These are phyloP conservation scores for Typhlichthys eigenmanni DNA, from an alignment of 2,797 vertebrate species.

Conservation along the genomic window DNA sequence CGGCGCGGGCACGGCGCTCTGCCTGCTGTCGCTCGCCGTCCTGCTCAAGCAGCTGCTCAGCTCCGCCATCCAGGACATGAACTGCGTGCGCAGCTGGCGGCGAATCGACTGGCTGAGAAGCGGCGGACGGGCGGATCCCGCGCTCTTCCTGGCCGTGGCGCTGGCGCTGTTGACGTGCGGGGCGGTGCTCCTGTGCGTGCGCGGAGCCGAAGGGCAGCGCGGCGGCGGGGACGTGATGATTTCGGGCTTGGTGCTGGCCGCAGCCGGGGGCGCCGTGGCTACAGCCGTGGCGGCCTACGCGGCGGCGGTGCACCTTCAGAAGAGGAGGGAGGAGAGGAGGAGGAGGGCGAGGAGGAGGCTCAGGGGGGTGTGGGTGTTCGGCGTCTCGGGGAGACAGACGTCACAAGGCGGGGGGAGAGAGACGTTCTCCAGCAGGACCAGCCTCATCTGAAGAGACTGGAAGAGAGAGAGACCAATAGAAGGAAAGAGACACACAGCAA, in stretches of 20 bases:
- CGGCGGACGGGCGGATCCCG: constrained; percentile 84
- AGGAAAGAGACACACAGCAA: background rate
- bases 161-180: constrained; percentile 84
- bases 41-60: constrained; percentile 95
- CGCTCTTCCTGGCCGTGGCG: constrained; percentile 82
- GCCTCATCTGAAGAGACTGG: constrained; percentile 78
- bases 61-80: constrained; percentile 98
- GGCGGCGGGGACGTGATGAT: constrained; percentile 82
- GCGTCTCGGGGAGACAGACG: constrained; percentile 79
- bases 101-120: constrained; percentile 90
- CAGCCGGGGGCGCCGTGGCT: constrained; percentile 74
- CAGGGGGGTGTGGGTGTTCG: constrained; percentile 76
- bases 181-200: constrained; percentile 80
- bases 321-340: constrained; percentile 47
- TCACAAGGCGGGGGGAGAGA: constrained; percentile 67
- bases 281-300: constrained; percentile 68
- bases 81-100: constrained; percentile 86
- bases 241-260: constrained; percentile 82
- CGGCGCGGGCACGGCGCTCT: constrained; percentile 86
- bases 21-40: constrained; percentile 87
- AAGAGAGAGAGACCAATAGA: background rate
- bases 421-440: constrained; percentile 85
- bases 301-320: constrained; percentile 40
- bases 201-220: constrained; percentile 46
- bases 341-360: constrained; percentile 41